A percentile compares a stretch with the other conserved stretches of the same genome.
phyloP scores from a whole-genome alignment of 1,140 invertebrate species.

The Drosophila arizonae region DNA sequence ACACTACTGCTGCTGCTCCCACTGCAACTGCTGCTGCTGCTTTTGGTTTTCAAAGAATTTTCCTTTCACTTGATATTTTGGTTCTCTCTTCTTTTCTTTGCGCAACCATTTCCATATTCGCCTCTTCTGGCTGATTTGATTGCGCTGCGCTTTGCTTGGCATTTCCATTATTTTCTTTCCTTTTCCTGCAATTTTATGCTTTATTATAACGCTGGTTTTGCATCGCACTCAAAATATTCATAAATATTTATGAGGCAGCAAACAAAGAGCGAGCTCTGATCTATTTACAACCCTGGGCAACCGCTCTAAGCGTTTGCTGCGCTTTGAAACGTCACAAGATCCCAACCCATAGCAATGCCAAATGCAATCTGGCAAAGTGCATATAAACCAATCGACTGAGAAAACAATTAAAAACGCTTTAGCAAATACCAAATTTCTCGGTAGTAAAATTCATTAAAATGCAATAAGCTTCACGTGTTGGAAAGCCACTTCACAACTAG shows the following conservation, averaged over 20 bases:
- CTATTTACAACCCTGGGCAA: constrained; percentile 1
- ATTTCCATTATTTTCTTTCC: constrained; percentile 22
- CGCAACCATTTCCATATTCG: constrained; percentile 19
- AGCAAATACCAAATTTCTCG: constrained; percentile 26
- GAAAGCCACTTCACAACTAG: constrained; percentile 6
- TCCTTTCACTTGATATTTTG: constrained; percentile 4
- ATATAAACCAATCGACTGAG: constrained; percentile 10
- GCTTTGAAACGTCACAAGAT: constrained; percentile 33
- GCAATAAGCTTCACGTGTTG: constrained; percentile 26
- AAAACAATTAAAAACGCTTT: constrained; percentile 45
- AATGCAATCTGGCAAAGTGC: constrained; percentile 44
- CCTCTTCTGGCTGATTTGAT: constrained; percentile 59
- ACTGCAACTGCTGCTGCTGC: constrained; percentile 18
- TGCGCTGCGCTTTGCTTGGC: constrained; percentile 48
- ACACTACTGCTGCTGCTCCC: constrained; percentile 37
- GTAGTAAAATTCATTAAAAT: constrained; percentile 41
- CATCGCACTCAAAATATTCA: constrained; percentile 60
- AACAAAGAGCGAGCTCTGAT: constrained; percentile 33
- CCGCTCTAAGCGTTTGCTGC: not conserved
- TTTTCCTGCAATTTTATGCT: constrained; percentile 14
- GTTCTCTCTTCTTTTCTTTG: not conserved
- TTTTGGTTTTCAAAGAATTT: constrained; percentile 23
- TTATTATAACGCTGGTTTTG: constrained; percentile 55
- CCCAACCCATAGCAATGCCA: constrained; percentile 24
- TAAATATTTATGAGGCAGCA: constrained; percentile 67